Percentiles rank a stretch among this genome's conserved stretches.
phyloP scores from a whole-genome alignment of 2,113 vertebrate species.

The Rhabdornis inornatus region DNA sequence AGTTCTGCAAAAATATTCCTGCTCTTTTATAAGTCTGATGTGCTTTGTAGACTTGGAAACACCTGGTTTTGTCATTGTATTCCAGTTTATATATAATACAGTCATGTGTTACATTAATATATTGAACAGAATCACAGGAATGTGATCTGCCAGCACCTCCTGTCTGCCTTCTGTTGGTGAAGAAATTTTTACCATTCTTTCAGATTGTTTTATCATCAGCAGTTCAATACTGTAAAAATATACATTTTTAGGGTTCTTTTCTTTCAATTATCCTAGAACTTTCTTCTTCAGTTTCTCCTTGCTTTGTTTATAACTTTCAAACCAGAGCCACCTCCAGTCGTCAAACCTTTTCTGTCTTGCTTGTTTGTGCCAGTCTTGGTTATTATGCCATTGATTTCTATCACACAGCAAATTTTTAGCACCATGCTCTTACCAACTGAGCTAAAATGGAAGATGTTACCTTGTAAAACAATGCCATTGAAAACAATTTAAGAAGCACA shows the following conservation, averaged over 20 bases:
- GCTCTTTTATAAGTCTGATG: neutral
- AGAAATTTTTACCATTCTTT: neutral
- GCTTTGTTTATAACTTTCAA: neutral
- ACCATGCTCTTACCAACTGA: neutral
- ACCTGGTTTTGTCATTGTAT: neutral
- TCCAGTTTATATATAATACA: neutral
- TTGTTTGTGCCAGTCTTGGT: accelerated
- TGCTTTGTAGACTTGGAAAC: neutral
- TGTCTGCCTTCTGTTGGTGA: neutral
- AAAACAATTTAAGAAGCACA: neutral
- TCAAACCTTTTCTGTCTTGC: neutral
- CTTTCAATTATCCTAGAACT: neutral
- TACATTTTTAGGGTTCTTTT: accelerated
- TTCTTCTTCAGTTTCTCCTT: neutral
- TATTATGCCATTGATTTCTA: neutral
- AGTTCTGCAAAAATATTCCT: neutral
- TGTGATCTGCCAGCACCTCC: neutral
- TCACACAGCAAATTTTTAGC: neutral
- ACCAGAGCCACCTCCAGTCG: neutral
- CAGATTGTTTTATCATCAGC: neutral
- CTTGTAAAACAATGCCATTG: neutral
- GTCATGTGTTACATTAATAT: neutral
- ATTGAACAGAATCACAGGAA: neutral
- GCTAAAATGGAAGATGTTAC: neutral
- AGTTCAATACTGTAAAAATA: neutral